These are phyloP conservation scores for Epicampocera succincta DNA, from an alignment of 2,888 invertebrate genomes.

Conservation along the genomic window DNA sequence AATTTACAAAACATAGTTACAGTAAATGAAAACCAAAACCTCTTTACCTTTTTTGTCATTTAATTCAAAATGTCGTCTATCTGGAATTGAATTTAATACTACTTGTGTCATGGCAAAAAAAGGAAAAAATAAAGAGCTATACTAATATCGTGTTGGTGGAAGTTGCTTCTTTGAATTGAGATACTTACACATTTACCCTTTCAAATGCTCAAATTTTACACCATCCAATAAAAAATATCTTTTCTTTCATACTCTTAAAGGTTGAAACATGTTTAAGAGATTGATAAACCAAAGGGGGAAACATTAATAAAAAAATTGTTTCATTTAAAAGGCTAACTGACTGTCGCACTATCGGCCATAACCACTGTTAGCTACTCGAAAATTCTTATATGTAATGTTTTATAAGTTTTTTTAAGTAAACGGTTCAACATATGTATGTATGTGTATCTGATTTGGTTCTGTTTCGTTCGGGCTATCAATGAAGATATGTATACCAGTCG, in stretches of 20 bases:
- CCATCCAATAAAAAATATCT: background rate
- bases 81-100: conserved; percentile 20
- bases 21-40: conserved; percentile 46
- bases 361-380: conserved; percentile 16
- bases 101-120: conserved; percentile 33
- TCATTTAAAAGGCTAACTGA: background rate
- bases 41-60: conserved; percentile 37
- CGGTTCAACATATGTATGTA: no score
- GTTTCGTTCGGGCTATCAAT: no score
- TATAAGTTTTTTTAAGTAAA: no score
- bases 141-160: conserved; percentile 5
- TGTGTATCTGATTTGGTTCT: no score
- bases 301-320: conserved; percentile 3
- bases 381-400: no score
- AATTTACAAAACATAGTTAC: conserved; percentile 1
- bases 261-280: background rate
- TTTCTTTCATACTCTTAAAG: no score
- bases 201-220: background rate
- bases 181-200: background rate
- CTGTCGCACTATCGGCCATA: conserved; percentile 1
- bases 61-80: conserved; percentile 26
- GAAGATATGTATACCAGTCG: no score
- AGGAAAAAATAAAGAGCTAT: background rate
- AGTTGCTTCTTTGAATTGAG: background rate
- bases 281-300: background rate